These are phyloP conservation scores for Bhutanitis thaidina DNA, from an alignment of 2,888 invertebrate genomes.

Conservation along the genomic window DNA sequence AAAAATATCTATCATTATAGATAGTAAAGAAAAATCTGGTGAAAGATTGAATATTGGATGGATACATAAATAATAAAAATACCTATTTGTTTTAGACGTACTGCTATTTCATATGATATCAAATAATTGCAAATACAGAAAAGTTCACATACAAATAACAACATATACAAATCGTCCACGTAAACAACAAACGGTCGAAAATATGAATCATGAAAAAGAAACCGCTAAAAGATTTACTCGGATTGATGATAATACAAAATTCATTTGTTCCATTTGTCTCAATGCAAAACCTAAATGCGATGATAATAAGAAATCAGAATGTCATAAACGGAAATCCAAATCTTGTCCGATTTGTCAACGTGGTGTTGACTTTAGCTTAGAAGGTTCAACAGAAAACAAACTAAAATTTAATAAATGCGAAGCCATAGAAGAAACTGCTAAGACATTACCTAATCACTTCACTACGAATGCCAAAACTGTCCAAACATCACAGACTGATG, in stretches of 20 bases:
- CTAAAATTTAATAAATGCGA: constrained; percentile 16
- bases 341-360: constrained; percentile 45
- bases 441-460: background rate
- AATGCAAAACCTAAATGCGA: constrained; percentile 33
- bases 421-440: constrained; percentile 19
- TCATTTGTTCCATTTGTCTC: constrained; percentile 56
- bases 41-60: too few relatives aligned
- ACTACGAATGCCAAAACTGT: constrained; percentile 34
- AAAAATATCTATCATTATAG: too few relatives aligned
- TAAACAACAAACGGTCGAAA: constrained; percentile 9
- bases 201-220: constrained; percentile 26
- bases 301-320: constrained; percentile 20
- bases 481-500: constrained; percentile 48
- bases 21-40: too few relatives aligned
- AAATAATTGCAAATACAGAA: constrained; percentile 33
- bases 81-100: constrained; percentile 7
- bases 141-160: constrained; percentile 49
- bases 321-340: constrained; percentile 30
- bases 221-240: constrained; percentile 22
- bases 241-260: constrained; percentile 31
- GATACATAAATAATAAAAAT: background rate
- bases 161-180: constrained; percentile 37
- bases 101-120: constrained; percentile 46
- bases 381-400: constrained; percentile 1
- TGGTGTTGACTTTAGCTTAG: constrained; percentile 17